Percentiles rank a stretch among this genome's conserved stretches.
These are phyloP conservation scores for Pitangus sulphuratus DNA, from an alignment of 2,797 vertebrate species.

Conservation along the genomic window DNA sequence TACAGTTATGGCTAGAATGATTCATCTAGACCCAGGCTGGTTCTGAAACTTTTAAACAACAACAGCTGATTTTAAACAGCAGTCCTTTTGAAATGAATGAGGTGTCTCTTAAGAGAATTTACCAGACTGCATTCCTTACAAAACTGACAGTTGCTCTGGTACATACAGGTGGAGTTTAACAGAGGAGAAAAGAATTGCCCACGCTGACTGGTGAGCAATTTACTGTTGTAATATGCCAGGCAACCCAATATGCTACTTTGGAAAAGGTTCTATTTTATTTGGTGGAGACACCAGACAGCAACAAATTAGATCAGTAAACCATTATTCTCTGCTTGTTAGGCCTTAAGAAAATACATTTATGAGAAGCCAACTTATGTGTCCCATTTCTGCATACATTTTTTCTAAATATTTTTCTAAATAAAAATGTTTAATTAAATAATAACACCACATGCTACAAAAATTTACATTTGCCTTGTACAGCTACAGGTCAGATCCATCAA, in stretches of 20 bases:
- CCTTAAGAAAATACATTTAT: neutral
- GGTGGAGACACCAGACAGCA: slow-evolving; percentile 10
- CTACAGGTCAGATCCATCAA: neutral
- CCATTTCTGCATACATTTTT: neutral
- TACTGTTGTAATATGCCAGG: neutral
- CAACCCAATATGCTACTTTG: neutral
- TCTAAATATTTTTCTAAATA: neutral
- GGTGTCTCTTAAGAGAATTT: neutral
- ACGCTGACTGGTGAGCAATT: neutral
- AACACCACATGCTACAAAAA: neutral
- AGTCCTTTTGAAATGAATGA: neutral
- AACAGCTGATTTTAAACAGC: neutral
- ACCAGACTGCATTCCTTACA: neutral
- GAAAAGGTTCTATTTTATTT: slow-evolving; percentile 14
- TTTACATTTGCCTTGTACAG: neutral
- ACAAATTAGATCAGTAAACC: slow-evolving; percentile 11
- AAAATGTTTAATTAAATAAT: neutral
- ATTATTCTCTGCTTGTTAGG: neutral
- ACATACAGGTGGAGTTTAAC: accelerated
- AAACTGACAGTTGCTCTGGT: neutral
- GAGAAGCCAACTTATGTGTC: neutral
- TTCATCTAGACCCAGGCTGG: neutral
- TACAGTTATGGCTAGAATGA: neutral
- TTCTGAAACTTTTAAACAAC: neutral
- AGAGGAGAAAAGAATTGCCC: neutral